A percentile compares a stretch with the other conserved stretches of the same genome.
Conservation (phyloP, 2,113 vertebrate genomes). For the Hirundichthys speculiger region DNA sequence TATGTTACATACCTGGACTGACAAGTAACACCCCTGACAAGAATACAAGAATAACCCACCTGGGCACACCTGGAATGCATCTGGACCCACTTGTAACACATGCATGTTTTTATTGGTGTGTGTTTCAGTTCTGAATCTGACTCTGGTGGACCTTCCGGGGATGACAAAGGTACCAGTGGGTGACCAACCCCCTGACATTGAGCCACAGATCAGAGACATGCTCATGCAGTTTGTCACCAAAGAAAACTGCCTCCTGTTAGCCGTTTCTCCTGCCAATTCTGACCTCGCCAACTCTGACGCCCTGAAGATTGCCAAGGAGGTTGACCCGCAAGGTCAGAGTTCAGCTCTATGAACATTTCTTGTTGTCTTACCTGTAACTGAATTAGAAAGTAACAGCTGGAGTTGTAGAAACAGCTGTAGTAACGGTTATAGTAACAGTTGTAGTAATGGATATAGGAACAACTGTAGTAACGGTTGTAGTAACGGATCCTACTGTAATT, state of each 20-base stretch:
- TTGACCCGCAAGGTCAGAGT: slow-evolving; percentile 91
- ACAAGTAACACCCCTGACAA: too few relatives aligned
- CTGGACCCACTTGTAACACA: too few relatives aligned
- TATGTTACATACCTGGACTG: too few relatives aligned
- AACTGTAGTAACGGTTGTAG: too few relatives aligned
- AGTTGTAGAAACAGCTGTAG: too few relatives aligned
- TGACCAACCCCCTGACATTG: slow-evolving; percentile 93
- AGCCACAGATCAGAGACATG: slow-evolving; percentile 95
- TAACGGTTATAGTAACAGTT: too few relatives aligned
- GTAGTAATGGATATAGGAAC: too few relatives aligned
- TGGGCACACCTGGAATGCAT: too few relatives aligned
- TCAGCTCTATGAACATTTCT: background rate
- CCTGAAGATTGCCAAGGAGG: slow-evolving; percentile 95
- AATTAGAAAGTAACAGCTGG: background rate
- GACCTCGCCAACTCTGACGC: slow-evolving; percentile 97
- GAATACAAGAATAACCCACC: too few relatives aligned
- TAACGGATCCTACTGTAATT: too few relatives aligned
- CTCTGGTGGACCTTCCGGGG: slow-evolving; percentile 93
- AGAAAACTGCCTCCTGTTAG: slow-evolving; percentile 95
- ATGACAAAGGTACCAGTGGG: slow-evolving; percentile 97
- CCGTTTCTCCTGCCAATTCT: slow-evolving; percentile 94
- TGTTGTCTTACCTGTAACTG: background rate
- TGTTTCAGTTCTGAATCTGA: slow-evolving; percentile 90
- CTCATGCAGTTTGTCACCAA: slow-evolving; percentile 97
- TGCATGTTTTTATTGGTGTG: too few relatives aligned